phyloP scores from a whole-genome alignment of 2,797 vertebrate species.

The Sylvia borin region DNA sequence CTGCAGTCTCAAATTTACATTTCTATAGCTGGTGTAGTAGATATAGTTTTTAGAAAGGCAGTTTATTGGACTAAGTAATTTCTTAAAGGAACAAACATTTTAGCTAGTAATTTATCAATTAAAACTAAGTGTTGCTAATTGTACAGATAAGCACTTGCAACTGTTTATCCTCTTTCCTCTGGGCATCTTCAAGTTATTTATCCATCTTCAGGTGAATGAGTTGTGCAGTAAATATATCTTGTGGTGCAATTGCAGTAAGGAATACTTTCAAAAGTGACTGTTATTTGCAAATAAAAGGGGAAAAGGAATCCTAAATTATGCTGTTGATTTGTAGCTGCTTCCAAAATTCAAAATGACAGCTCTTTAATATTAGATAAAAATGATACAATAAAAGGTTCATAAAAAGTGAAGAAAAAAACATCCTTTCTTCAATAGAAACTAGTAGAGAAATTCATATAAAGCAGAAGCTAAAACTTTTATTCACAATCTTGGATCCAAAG shows the following conservation, averaged over 20 bases:
- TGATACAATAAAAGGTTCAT: background rate
- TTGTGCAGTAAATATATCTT: background rate
- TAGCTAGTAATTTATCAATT: background rate
- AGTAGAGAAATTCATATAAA: background rate
- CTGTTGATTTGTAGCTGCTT: background rate
- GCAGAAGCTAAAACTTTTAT: background rate
- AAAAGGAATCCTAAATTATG: background rate
- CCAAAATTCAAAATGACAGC: background rate
- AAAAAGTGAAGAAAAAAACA: background rate
- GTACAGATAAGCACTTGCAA: background rate
- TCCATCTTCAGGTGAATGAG: background rate
- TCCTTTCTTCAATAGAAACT: background rate
- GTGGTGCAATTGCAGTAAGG: background rate
- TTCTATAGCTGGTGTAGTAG: background rate
- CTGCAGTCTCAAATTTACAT: background rate
- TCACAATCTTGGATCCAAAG: background rate
- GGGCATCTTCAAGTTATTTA: background rate
- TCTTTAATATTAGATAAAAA: background rate
- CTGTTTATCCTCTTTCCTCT: background rate
- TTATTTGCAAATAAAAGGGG: background rate
- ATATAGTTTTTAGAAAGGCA: background rate
- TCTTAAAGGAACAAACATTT: background rate
- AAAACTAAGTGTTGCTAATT: background rate
- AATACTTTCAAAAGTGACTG: background rate
- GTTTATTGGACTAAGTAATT: background rate